Conservation (phyloP, 1,140 invertebrate genomes). For the Nomia melanderi region DNA sequence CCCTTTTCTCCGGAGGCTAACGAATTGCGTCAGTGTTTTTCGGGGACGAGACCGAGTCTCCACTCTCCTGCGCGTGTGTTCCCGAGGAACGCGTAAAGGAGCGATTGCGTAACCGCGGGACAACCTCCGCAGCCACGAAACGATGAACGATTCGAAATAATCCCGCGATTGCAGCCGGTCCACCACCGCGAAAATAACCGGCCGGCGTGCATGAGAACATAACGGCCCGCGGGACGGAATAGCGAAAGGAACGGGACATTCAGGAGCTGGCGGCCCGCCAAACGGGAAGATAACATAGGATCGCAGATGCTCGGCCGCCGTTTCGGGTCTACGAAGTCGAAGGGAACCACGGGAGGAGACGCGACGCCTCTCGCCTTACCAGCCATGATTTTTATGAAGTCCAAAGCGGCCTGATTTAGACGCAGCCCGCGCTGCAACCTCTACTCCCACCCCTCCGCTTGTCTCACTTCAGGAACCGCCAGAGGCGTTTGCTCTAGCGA, state of each 20-base stretch:
- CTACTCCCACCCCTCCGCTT: background rate
- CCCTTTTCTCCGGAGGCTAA: constrained; percentile 1
- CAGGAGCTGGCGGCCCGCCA: constrained; percentile 55
- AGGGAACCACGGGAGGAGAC: background rate
- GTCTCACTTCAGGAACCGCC: constrained; percentile 19
- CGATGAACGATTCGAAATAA: constrained; percentile 51
- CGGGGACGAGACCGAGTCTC: background rate
- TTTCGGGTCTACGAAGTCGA: background rate
- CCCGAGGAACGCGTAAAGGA: too few relatives aligned
- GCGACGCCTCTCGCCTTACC: constrained; percentile 1
- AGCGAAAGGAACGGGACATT: constrained; percentile 61
- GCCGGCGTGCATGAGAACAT: constrained; percentile 47
- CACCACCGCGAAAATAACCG: constrained; percentile 60
- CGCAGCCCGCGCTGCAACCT: constrained; percentile 29
- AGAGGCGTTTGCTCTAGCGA: background rate
- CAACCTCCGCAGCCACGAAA: background rate
- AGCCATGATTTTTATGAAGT: constrained; percentile 51
- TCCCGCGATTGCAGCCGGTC: constrained; percentile 45
- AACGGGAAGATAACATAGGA: constrained; percentile 62
- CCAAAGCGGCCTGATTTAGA: constrained; percentile 61
- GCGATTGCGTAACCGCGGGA: constrained; percentile 39
- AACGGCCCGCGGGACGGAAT: constrained; percentile 49
- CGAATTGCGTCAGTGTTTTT: constrained; percentile 38
- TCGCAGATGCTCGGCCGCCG: constrained; percentile 52
- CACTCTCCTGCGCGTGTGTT: too few relatives aligned